Percentiles rank a stretch among this genome's conserved stretches.
Conservation (phyloP, 2,113 vertebrate species). For the Percopsis transmontana region DNA sequence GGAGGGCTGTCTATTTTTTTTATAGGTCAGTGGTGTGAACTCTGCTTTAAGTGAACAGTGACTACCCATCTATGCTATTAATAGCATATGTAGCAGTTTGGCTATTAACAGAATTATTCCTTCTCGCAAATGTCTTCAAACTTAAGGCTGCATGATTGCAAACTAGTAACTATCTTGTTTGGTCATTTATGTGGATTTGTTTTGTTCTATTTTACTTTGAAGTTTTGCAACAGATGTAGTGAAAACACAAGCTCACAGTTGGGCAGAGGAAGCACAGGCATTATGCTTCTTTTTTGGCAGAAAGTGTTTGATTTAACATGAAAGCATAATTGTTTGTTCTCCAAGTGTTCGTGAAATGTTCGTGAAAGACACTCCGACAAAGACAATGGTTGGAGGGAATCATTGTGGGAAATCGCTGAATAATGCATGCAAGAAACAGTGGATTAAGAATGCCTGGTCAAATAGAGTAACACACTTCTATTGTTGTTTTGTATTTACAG, state of each 20-base stretch:
- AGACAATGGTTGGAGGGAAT: neutral
- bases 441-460: neutral
- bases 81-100: too few species aligned
- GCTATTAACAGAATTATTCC: conserved; percentile 5
- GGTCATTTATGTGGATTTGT: neutral
- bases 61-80: neutral
- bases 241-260: too few species aligned
- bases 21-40: too few species aligned
- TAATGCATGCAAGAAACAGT: neutral
- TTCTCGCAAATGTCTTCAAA: neutral
- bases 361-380: too few species aligned
- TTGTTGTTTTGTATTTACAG: too few species aligned
- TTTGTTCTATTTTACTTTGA: neutral
- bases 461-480: neutral
- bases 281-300: neutral
- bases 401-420: neutral
- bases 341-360: too few species aligned
- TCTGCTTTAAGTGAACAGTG: too few species aligned
- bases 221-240: neutral
- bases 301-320: neutral
- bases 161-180: neutral
- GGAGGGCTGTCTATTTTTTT: too few species aligned
- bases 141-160: neutral
- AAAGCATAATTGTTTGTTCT: too few species aligned
- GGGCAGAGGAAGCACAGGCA: too few species aligned